phyloP scores from a whole-genome alignment of 2,113 vertebrate genomes.

The Pelecanus crispus region DNA sequence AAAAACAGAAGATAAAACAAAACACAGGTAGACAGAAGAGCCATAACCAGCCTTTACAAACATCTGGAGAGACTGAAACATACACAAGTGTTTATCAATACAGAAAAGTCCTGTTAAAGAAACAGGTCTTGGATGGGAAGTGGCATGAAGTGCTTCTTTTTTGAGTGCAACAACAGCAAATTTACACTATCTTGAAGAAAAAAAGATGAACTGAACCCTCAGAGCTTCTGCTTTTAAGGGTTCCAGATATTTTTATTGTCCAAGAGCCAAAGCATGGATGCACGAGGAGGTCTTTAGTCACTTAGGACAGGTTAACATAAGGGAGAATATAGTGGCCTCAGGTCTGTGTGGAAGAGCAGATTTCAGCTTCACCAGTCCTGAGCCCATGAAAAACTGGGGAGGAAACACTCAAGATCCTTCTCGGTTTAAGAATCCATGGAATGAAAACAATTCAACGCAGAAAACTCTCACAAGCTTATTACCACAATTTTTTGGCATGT shows the following conservation, averaged over 20 bases:
- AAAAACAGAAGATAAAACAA: not conserved
- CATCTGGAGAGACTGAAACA: not conserved
- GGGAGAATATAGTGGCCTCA: not conserved
- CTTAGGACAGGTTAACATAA: not conserved
- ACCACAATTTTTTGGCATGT: not conserved
- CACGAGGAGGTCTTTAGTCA: not conserved
- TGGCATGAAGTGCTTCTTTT: not conserved
- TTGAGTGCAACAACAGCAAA: not conserved
- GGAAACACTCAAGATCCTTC: not conserved
- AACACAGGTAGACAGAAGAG: not conserved
- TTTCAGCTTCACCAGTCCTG: not conserved
- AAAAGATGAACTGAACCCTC: not conserved
- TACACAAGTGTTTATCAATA: not conserved
- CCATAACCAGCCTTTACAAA: not conserved
- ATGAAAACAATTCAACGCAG: constrained; percentile 15
- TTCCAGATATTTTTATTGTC: not conserved
- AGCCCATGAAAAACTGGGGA: not conserved
- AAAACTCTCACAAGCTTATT: not conserved
- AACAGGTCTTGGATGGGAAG: not conserved
- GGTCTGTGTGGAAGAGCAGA: not conserved
- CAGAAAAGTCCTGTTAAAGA: not conserved
- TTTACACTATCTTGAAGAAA: not conserved
- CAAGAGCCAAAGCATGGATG: not conserved
- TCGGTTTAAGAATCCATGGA: not conserved
- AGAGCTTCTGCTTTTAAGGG: not conserved